Evolutionary conservation across 2,797 vertebrate species (phyloP).

Genomic region (Graptemys geographica): DNA sequence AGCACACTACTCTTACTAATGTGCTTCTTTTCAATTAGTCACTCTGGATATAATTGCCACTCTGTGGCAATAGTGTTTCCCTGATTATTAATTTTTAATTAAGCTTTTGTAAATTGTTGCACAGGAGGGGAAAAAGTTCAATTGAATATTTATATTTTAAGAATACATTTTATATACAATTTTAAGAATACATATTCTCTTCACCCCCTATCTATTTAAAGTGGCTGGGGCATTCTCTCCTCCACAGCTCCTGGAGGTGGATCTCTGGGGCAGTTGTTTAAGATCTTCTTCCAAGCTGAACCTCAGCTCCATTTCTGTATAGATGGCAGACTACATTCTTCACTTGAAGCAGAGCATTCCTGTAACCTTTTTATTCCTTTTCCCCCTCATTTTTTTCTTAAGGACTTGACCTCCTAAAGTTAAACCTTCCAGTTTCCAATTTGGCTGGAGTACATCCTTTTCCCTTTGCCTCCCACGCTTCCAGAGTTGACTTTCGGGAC

Average conservation of each 20-base stretch:
- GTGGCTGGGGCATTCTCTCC: not conserved
- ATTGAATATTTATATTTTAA: not conserved
- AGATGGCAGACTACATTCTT: not conserved
- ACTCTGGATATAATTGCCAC: not conserved
- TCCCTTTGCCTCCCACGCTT: not conserved
- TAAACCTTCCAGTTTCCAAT: not conserved
- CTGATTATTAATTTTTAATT: not conserved
- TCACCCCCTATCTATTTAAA: not conserved
- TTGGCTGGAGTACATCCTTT: not conserved
- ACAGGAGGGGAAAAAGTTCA: not conserved
- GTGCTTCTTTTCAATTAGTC: not conserved
- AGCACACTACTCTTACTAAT: not conserved
- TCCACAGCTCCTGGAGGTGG: not conserved
- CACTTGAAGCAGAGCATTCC: not conserved
- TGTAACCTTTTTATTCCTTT: not conserved
- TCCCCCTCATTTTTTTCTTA: not conserved
- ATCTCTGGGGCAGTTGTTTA: not conserved
- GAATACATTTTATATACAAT: not conserved
- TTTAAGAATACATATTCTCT: not conserved
- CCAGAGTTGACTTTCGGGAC: not conserved
- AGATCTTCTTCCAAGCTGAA: not conserved
- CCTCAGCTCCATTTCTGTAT: not conserved
- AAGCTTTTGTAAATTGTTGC: not conserved
- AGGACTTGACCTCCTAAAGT: not conserved
- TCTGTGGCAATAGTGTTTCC: rapidly evolving